A percentile compares a stretch with the other conserved stretches of the same genome.
phyloP scores from a whole-genome alignment of 2,113 vertebrate genomes.

The Neofelis nebulosa region DNA sequence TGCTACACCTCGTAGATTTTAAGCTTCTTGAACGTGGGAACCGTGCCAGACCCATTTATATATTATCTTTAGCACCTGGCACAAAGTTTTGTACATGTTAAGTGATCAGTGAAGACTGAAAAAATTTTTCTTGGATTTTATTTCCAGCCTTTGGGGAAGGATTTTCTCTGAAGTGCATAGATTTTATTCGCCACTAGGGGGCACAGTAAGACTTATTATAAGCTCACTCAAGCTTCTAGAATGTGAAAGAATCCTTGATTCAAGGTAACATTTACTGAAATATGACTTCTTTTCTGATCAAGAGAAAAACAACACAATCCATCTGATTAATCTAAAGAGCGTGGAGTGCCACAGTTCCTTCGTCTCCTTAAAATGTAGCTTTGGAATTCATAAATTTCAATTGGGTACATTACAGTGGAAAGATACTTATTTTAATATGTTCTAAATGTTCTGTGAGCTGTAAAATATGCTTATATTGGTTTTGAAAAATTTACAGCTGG shows the following conservation, averaged over 20 bases:
- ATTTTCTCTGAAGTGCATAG: background rate
- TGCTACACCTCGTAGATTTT: background rate
- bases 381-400: constrained; percentile 56
- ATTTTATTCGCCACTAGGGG: constrained; percentile 35
- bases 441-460: constrained; percentile 71
- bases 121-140: background rate
- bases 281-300: constrained; percentile 53
- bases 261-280: constrained; percentile 63
- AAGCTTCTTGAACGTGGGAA: background rate
- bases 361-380: background rate
- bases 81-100: constrained; percentile 16
- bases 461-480: constrained; percentile 75
- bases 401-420: constrained; percentile 16
- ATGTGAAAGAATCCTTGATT: constrained; percentile 56
- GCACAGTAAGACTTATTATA: constrained; percentile 37
- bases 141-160: background rate
- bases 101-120: constrained; percentile 8
- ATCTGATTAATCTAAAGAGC: constrained; percentile 51
- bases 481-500: constrained; percentile 74
- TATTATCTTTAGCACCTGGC: background rate
- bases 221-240: constrained; percentile 50
- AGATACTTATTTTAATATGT: constrained; percentile 63
- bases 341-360: constrained; percentile 6
- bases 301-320: constrained; percentile 61
- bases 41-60: background rate